Conservation (phyloP, 2,113 vertebrate genomes). For the Coptodon bakossiorum region DNA sequence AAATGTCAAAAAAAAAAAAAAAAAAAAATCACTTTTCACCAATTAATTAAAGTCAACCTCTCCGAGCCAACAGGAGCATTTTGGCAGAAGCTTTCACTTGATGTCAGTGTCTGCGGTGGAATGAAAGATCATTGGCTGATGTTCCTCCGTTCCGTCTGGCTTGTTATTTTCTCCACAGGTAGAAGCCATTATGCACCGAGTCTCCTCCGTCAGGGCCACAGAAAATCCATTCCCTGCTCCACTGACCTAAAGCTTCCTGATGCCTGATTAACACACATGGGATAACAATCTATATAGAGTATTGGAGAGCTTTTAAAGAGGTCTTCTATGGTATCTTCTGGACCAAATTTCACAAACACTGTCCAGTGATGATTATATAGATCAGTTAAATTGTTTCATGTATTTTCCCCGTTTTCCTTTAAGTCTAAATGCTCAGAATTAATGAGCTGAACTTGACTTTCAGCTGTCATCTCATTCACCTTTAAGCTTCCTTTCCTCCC, state of each 20-base stretch:
- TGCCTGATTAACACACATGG: constrained; percentile 57
- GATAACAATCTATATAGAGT: constrained; percentile 38
- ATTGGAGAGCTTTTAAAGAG: constrained; percentile 24
- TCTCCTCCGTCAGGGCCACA: constrained; percentile 19
- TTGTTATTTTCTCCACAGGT: constrained; percentile 58
- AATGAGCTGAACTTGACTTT: constrained; percentile 22
- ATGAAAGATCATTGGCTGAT: background rate
- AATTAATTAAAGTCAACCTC: background rate
- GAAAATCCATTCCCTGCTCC: constrained; percentile 59
- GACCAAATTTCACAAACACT: background rate
- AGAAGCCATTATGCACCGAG: constrained; percentile 29
- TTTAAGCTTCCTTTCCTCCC: background rate
- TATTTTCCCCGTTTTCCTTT: background rate
- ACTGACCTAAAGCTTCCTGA: constrained; percentile 50
- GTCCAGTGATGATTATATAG: background rate
- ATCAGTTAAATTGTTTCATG: background rate
- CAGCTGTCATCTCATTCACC: background rate
- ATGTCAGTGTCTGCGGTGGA: background rate
- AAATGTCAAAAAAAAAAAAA: background rate
- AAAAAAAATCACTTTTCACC: background rate
- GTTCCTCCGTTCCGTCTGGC: constrained; percentile 14
- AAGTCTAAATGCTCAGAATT: background rate
- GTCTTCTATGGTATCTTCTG: background rate
- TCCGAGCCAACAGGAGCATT: background rate
- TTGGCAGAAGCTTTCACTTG: background rate